Percentiles rank a stretch among this genome's conserved stretches.
Evolutionary conservation across 2,888 invertebrate genomes (phyloP).

Genomic region (Diarsia rubi): DNA sequence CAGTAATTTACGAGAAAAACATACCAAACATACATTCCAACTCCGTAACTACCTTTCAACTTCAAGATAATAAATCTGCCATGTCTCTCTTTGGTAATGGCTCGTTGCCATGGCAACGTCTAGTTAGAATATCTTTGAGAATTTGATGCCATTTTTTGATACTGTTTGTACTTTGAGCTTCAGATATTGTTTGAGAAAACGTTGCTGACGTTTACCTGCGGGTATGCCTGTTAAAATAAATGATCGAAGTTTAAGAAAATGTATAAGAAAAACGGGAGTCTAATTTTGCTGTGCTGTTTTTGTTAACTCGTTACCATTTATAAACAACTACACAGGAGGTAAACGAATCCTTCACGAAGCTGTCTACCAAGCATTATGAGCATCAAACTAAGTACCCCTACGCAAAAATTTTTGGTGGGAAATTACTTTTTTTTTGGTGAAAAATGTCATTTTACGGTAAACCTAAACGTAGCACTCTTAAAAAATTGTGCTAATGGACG

Average conservation of each 20-base stretch:
- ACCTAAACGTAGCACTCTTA: too few species aligned
- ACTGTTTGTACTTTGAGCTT: slow-evolving; percentile 35
- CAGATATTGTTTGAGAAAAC: slow-evolving; percentile 12
- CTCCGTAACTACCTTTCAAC: slow-evolving; percentile 19
- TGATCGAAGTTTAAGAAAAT: background rate
- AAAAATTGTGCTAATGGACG: too few species aligned
- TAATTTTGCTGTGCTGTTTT: too few species aligned
- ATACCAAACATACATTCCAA: slow-evolving; percentile 12
- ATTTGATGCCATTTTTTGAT: slow-evolving; percentile 52
- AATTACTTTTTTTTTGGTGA: too few species aligned
- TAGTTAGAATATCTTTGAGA: slow-evolving; percentile 52
- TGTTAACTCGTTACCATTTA: too few species aligned
- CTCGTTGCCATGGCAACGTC: slow-evolving; percentile 54
- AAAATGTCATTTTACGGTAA: too few species aligned
- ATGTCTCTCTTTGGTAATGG: slow-evolving; percentile 23
- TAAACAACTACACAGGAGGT: too few species aligned
- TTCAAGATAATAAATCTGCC: slow-evolving; percentile 46
- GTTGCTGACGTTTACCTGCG: background rate
- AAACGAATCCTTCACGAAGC: too few species aligned
- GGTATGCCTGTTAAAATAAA: background rate
- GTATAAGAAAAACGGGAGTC: too few species aligned
- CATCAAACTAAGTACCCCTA: too few species aligned
- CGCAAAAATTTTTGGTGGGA: too few species aligned
- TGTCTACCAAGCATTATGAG: too few species aligned
- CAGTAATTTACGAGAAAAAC: slow-evolving; percentile 13